These are phyloP conservation scores for Idaea biselata DNA, from an alignment of 2,888 invertebrate species.

Conservation along the genomic window DNA sequence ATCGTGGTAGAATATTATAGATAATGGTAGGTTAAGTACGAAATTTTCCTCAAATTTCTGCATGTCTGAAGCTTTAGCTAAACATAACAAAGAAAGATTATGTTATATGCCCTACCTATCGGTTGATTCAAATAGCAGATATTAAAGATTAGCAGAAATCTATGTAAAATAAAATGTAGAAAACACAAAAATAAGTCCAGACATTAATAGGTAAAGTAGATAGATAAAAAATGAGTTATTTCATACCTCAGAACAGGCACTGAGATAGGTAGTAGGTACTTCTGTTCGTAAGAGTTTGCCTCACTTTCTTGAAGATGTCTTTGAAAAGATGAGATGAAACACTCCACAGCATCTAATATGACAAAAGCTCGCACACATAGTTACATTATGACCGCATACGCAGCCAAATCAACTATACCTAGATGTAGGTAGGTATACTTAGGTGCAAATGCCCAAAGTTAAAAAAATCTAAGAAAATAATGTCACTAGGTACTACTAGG, in stretches of 20 bases:
- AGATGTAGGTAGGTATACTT: neutral
- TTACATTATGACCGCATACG: neutral
- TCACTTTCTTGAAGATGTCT: neutral
- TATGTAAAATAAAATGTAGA: neutral
- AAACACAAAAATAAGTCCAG: too few species aligned
- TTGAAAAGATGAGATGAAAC: neutral
- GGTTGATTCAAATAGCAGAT: neutral
- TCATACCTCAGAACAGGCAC: conserved; percentile 1
- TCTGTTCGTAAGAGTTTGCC: neutral
- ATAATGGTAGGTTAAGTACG: neutral
- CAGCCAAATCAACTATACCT: neutral
- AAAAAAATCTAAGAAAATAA: neutral
- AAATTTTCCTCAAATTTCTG: neutral
- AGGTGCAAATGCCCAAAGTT: neutral
- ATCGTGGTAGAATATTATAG: neutral
- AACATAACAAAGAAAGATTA: neutral
- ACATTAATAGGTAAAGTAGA: too few species aligned
- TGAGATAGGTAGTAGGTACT: neutral
- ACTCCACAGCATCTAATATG: neutral
- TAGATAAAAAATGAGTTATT: neutral
- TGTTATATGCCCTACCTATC: neutral
- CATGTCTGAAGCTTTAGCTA: neutral
- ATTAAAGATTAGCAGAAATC: neutral
- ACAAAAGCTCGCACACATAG: neutral
- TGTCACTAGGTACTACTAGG: neutral